phyloP scores from a whole-genome alignment of 2,113 vertebrate genomes.

The Podarcis muralis region DNA sequence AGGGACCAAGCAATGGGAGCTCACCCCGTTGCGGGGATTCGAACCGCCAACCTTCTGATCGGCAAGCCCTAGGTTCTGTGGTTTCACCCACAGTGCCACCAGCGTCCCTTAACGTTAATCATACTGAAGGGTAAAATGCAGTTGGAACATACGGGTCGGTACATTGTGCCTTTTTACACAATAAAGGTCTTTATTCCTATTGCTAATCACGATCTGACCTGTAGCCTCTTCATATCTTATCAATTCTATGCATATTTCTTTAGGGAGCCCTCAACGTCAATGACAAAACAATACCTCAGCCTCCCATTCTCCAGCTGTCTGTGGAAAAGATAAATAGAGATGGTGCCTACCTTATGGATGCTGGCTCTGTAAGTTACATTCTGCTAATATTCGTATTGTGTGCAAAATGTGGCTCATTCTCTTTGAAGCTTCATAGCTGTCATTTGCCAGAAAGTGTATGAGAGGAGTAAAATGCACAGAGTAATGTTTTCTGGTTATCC shows the following conservation, averaged over 20 bases:
- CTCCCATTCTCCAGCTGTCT: constrained; percentile 89
- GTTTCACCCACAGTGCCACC: no score
- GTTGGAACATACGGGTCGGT: not conserved
- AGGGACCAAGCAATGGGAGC: no score
- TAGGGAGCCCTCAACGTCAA: constrained; percentile 91
- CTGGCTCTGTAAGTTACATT: constrained; percentile 83
- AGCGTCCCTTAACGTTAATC: not conserved
- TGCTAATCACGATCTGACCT: not conserved
- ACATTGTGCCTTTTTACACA: not conserved
- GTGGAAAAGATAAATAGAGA: constrained; percentile 93
- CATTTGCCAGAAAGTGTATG: not conserved
- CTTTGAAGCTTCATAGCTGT: constrained; percentile 11
- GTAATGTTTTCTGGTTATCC: constrained; percentile 21
- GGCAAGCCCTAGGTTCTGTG: no score
- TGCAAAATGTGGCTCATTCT: not conserved
- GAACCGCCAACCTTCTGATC: no score
- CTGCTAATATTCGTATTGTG: not conserved
- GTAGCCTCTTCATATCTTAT: not conserved
- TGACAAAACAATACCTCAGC: constrained; percentile 92
- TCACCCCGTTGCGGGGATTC: no score
- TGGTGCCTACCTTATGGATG: constrained; percentile 93
- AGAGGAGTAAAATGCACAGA: not conserved
- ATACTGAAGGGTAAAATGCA: not conserved
- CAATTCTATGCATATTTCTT: constrained; percentile 5
- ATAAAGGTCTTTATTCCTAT: not conserved